Evolutionary conservation across 1,140 invertebrate species (phyloP).

Genomic region (Drosophila pseudoananassae): DNA sequence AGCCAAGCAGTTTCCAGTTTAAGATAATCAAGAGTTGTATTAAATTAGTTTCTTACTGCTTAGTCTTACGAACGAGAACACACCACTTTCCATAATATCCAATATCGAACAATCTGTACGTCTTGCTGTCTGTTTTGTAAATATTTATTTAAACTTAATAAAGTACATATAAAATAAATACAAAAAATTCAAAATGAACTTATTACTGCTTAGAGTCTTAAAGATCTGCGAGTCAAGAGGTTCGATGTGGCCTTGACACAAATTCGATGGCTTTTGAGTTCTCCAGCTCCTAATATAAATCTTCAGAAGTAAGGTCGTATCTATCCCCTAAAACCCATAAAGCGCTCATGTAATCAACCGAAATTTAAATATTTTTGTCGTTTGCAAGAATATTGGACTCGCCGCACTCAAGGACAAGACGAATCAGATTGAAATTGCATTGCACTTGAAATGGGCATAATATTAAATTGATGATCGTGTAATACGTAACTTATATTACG

Average conservation of each 20-base stretch:
- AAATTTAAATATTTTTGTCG: conserved; percentile 74
- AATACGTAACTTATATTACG: conserved; percentile 64
- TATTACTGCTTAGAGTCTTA: conserved; percentile 22
- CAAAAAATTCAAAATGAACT: conserved; percentile 41
- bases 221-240: conserved; percentile 16
- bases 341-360: conserved; percentile 49
- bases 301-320: conserved; percentile 48
- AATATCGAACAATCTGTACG: conserved; percentile 52
- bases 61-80: conserved; percentile 49
- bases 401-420: conserved; percentile 50
- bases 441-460: conserved; percentile 71
- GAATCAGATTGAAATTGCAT: conserved; percentile 46
- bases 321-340: conserved; percentile 40
- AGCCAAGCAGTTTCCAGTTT: conserved; percentile 40
- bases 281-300: conserved; percentile 37
- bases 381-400: conserved; percentile 42
- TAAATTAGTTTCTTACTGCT: conserved; percentile 69
- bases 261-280: conserved; percentile 38
- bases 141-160: conserved; percentile 82
- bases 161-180: conserved; percentile 71
- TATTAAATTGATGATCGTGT: conserved; percentile 67
- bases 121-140: conserved; percentile 75
- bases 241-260: conserved; percentile 40
- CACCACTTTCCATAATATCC: conserved; percentile 25
- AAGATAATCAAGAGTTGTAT: conserved; percentile 65